Evolutionary conservation across 1,140 invertebrate genomes (phyloP), one percentile per base, ranked within the genome.

Genomic region (Aplysia californica): DNA sequence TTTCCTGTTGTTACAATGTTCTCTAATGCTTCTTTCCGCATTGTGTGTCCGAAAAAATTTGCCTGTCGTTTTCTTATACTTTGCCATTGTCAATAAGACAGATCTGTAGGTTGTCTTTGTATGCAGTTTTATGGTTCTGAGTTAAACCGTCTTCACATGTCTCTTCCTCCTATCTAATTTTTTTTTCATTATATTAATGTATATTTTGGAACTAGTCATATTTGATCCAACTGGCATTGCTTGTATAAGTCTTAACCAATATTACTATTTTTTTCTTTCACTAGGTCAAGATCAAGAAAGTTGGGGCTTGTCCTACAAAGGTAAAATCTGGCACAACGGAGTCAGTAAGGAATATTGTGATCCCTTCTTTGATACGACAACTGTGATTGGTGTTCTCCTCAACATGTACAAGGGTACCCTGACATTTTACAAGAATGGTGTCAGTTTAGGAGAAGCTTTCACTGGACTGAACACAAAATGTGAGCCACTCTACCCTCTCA

Each of bases 251-350:
- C 10, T 50, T 50, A 50, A 50, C 44, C n/a, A 50, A 15, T 15
- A 50, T 15, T 15, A 50, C 44, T 50, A 10, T 50, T 50, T 38
- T 50, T 44, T 50, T 3, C n/a, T 21, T n/a, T 44, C 38, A 21
- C 33, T 76, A 87, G 85, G 85, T 75, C 66, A 80, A 50, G 84
- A 87, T 70, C 70, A 66, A 23, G 80, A 87, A 55, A 85, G 84
- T 66, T 87, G 85, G 85, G 85, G 85, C 15, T 64, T 87, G 23
- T 85, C 84, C 15, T 85, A 85, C 79, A 85, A 85, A 68, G 85
- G 85, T 1, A 80, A 59, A 15, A 80, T 82, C n/a, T 85, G 80
- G 77, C 84, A 87, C 65, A 74, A 77, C 33, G 85, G 85, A 20
- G 36, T 79, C 38, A 72, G 77, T 18, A 41, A 55, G 15, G 36